A percentile compares a stretch with the other conserved stretches of the same genome.
Conservation (phyloP, 2,113 vertebrate genomes). For the Falcunculus frontatus region DNA sequence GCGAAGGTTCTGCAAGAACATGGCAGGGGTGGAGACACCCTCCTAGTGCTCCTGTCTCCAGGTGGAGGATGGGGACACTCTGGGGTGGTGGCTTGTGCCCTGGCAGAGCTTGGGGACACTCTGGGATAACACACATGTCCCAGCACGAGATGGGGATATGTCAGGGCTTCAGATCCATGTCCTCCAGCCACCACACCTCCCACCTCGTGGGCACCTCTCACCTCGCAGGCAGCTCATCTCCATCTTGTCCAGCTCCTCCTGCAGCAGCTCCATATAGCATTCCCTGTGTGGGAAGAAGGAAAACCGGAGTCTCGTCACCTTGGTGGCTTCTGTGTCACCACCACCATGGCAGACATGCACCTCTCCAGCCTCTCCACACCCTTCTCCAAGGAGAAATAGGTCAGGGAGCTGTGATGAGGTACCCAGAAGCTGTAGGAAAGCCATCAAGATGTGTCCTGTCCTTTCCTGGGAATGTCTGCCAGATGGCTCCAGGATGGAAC, state of each 20-base stretch:
- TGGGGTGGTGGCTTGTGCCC: not conserved
- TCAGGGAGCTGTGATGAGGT: not conserved
- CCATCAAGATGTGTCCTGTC: not conserved
- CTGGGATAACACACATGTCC: not conserved
- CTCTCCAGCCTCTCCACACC: not conserved
- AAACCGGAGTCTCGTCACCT: fast-evolving
- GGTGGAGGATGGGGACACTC: not conserved
- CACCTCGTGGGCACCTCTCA: not conserved
- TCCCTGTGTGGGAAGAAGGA: not conserved
- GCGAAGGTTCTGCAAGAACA: not conserved
- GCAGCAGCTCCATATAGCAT: not conserved
- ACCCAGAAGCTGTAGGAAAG: not conserved
- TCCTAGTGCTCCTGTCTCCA: not conserved
- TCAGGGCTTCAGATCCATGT: fast-evolving
- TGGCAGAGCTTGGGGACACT: not conserved
- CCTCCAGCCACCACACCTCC: not conserved
- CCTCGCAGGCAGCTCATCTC: slow-evolving; percentile 9
- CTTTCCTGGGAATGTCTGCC: not conserved
- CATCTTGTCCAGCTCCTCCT: slow-evolving; percentile 15
- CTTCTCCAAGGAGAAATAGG: not conserved
- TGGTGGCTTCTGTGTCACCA: not conserved
- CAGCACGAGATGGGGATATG: not conserved
- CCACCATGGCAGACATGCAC: fast-evolving
- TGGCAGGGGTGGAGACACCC: not conserved
- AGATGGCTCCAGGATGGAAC: not conserved